Evolutionary conservation across 2,113 vertebrate species (phyloP).

Genomic region (Eleginops maclovinus): DNA sequence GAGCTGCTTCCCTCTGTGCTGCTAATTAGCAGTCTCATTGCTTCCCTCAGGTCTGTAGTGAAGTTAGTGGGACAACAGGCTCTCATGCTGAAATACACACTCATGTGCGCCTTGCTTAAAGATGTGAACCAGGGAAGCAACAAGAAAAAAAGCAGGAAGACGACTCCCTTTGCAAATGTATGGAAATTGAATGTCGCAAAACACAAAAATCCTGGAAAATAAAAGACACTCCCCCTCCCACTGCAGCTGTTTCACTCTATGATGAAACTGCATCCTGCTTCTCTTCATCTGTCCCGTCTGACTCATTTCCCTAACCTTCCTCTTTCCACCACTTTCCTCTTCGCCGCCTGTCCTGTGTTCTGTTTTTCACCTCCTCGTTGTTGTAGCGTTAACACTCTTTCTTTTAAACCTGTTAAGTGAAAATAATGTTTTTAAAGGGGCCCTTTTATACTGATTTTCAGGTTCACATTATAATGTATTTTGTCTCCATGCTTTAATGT

Average conservation of each 20-base stretch:
- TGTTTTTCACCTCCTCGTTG: not conserved
- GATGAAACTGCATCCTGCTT: not conserved
- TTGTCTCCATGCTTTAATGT: too few relatives aligned
- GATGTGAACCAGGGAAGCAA: not conserved
- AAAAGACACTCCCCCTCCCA: not conserved
- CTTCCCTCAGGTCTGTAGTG: conserved; percentile 66
- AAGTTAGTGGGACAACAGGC: conserved; percentile 63
- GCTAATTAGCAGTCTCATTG: conserved; percentile 75
- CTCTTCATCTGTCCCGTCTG: not conserved
- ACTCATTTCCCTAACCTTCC: not conserved
- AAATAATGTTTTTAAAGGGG: too few relatives aligned
- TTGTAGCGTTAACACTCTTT: not conserved
- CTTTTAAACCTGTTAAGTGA: too few relatives aligned
- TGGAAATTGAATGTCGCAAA: not conserved
- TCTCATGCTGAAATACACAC: conserved; percentile 29
- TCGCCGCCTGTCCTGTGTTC: not conserved
- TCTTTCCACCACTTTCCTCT: not conserved
- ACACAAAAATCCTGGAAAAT: conserved; percentile 15
- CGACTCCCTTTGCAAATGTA: conserved; percentile 15
- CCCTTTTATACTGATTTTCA: too few relatives aligned
- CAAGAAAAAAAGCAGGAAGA: conserved; percentile 18
- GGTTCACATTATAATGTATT: too few relatives aligned
- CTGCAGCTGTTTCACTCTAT: not conserved
- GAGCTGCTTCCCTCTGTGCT: conserved; percentile 66
- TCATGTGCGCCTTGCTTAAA: not conserved